Evolutionary conservation across 92 coral and sea anemone species (phyloP), one percentile per base, ranked within the genome.

Genomic region (Metridium senile): DNA sequence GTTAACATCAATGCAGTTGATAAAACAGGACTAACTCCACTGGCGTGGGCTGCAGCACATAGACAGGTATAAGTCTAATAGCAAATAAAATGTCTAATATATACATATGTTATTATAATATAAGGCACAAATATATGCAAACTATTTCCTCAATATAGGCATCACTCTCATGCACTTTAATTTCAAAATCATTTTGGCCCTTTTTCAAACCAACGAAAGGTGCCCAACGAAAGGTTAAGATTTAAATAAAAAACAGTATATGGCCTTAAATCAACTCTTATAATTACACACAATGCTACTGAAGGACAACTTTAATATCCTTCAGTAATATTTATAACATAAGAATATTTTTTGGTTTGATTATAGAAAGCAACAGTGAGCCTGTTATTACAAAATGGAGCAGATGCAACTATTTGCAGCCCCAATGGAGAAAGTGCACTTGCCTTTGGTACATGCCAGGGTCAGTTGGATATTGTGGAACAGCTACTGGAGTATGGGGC

Each of bases 31-130:
- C 85, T 96, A 74, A 96, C 99, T 25, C 99, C 99, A 20, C 85
- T 96, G 11, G 93, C 94, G 34, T 96, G 99, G 99, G 99, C 99
- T 45, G 98, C 98, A 21, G 98, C 99, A 17, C 99, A 96, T 77
- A 87, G 99, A 78, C 99, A 96, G 92, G 99, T 96, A 52, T n/a
- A 33, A 72, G 11, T 7, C 2, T 2, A 3, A 3, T 13, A 59
- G 17, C 4, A 9, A 54, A 39, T 39, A 4, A 39, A 39, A 39
- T 39, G 49, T 4, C 13, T 39, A 4, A 39, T 39, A 39, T 39
- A 6, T 13, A 39, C 49, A 39, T 6, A 4, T 39, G 8, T 39
- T 4, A 39, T 39, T 39, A 4, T 13, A 39, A 6, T n/a, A n/a
- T n/a, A n/a, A n/a, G n/a, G n/a, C n/a, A n/a, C n/a, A n/a, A n/a